Percentiles rank a stretch among this genome's conserved stretches.
These are phyloP conservation scores for Epinephelus coioides DNA, from an alignment of 2,797 vertebrate species.

Conservation along the genomic window DNA sequence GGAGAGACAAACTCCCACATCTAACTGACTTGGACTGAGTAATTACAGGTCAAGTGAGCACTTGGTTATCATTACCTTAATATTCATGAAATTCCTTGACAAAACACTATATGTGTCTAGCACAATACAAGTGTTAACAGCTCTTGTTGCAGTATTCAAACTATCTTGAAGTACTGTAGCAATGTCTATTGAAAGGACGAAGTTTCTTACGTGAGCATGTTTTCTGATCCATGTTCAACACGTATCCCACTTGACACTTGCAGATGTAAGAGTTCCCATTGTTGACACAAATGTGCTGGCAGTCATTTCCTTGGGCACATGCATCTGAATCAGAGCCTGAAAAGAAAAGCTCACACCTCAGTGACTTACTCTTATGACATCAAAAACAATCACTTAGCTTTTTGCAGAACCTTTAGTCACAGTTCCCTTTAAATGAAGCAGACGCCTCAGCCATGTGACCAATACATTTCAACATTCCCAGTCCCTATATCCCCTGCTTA, in stretches of 20 bases:
- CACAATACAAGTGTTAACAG: not conserved
- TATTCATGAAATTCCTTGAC: not conserved
- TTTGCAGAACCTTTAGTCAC: not conserved
- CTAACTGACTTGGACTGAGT: not conserved
- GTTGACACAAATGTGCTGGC: conserved; percentile 86
- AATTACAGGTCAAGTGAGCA: not conserved
- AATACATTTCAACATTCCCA: not conserved
- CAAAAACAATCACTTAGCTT: not conserved
- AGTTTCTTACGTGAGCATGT: conserved; percentile 85
- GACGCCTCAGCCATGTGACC: not conserved
- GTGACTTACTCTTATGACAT: not conserved
- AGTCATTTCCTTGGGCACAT: conserved; percentile 83
- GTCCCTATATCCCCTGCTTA: not conserved
- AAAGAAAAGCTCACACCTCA: conserved; percentile 37
- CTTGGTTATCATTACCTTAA: not conserved
- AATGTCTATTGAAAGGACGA: not conserved
- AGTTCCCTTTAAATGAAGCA: not conserved
- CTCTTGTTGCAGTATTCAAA: not conserved
- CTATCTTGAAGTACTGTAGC: not conserved
- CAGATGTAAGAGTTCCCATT: conserved; percentile 80
- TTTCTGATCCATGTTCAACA: conserved; percentile 84
- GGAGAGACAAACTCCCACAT: conserved; percentile 32
- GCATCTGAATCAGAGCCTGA: conserved; percentile 42
- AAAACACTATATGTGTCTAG: not conserved
- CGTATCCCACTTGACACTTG: conserved; percentile 84